Evolutionary conservation across 2,113 vertebrate genomes (phyloP).

Genomic region (Prunella fulvescens): DNA sequence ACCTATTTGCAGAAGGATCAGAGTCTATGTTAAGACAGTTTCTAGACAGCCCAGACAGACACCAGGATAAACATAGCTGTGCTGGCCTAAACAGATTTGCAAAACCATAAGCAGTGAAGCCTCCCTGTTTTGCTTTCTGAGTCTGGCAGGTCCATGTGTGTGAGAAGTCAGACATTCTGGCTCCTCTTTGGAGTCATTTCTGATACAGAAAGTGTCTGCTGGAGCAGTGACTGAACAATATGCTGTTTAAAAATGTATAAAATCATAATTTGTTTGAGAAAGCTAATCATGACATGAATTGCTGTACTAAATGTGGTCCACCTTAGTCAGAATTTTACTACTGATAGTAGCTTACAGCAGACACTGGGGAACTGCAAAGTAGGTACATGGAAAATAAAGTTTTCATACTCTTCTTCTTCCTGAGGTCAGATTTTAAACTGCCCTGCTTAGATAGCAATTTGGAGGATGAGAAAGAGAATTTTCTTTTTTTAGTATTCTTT

Average conservation of each 20-base stretch:
- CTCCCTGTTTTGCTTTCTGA: neutral
- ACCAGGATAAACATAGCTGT: neutral
- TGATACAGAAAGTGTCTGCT: neutral
- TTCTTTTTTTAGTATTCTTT: neutral
- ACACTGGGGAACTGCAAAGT: neutral
- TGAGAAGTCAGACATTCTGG: constrained; percentile 18
- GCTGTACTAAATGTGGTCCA: neutral
- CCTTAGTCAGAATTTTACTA: neutral
- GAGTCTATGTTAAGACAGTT: neutral
- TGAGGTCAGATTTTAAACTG: neutral
- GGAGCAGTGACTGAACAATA: neutral
- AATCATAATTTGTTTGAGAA: neutral
- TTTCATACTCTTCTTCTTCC: neutral
- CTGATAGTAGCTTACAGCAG: neutral
- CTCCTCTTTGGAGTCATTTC: neutral
- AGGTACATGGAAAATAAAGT: neutral
- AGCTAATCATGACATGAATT: neutral
- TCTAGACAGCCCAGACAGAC: neutral
- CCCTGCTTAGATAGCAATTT: neutral
- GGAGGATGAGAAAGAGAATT: neutral
- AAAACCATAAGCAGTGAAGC: neutral
- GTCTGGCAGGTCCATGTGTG: neutral
- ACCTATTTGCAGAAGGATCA: neutral
- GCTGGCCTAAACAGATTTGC: neutral
- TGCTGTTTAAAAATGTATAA: constrained; percentile 35